A percentile compares a stretch with the other conserved stretches of the same genome.
Evolutionary conservation across 2,797 vertebrate genomes (phyloP).

Genomic region (Kryptolebias ocellatus): DNA sequence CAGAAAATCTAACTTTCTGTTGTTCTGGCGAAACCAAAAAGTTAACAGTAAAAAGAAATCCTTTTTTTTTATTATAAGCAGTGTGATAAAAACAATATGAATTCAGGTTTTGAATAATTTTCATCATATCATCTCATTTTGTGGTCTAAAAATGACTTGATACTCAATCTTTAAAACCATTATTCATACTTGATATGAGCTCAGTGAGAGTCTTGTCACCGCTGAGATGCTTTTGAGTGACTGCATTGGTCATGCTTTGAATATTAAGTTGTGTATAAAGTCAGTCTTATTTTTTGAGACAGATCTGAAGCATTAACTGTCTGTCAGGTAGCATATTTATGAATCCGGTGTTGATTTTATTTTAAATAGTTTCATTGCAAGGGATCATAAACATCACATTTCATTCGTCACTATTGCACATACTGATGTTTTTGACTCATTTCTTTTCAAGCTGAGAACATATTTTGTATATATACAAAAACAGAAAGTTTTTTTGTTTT

Average conservation of each 20-base stretch:
- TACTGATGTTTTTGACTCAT: constrained; percentile 4
- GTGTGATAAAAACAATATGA: neutral
- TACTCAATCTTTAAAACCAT: constrained; percentile 10
- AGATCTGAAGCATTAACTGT: constrained; percentile 15
- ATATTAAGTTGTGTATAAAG: constrained; percentile 43
- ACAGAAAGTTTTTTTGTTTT: constrained; percentile 7
- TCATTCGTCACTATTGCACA: neutral
- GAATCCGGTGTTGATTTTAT: neutral
- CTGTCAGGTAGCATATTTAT: constrained; percentile 21
- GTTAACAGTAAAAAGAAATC: neutral
- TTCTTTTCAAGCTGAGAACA: neutral
- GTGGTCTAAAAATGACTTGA: constrained; percentile 1
- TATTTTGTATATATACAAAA: constrained; percentile 7
- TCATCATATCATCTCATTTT: constrained; percentile 14
- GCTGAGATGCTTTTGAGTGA: constrained; percentile 10
- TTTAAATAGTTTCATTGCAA: constrained; percentile 14
- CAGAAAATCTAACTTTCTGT: neutral
- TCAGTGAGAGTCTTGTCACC: constrained; percentile 1
- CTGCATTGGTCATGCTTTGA: constrained; percentile 44
- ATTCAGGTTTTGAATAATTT: constrained; percentile 14
- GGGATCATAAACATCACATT: constrained; percentile 4
- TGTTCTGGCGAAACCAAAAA: neutral
- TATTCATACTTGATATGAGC: constrained; percentile 17
- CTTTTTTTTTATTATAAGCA: neutral
- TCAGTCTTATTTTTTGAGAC: constrained; percentile 22